These are phyloP conservation scores for Aricia artaxerxes DNA, from an alignment of 2,888 invertebrate genomes.

Conservation along the genomic window DNA sequence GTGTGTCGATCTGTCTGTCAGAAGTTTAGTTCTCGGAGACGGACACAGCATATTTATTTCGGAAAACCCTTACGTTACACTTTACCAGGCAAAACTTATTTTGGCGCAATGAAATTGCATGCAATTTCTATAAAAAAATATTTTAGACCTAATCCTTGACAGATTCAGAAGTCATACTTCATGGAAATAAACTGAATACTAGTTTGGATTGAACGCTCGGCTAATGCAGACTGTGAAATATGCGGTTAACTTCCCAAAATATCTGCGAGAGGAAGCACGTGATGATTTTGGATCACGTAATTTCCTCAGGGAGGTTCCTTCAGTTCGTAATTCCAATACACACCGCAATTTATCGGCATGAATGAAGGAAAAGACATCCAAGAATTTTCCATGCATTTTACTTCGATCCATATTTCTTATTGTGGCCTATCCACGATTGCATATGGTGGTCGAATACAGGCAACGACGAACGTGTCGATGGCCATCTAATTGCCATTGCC, in stretches of 20 bases:
- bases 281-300: constrained; percentile 7
- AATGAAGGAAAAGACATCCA: background rate
- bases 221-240: background rate
- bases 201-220: background rate
- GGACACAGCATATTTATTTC: background rate
- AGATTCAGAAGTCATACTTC: background rate
- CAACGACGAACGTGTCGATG: background rate
- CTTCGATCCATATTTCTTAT: background rate
- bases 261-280: background rate
- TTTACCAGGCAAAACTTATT: too few relatives aligned
- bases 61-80: background rate
- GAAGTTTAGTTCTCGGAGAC: too few relatives aligned
- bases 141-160: background rate
- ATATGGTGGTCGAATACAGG: background rate
- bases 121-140: background rate
- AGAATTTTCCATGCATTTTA: background rate
- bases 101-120: too few relatives aligned
- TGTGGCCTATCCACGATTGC: background rate
- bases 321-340: background rate
- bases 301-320: background rate
- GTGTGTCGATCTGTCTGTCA: too few relatives aligned
- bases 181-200: background rate
- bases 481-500: background rate
- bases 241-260: background rate
- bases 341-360: background rate